Percentiles rank a stretch among this genome's conserved stretches.
These are phyloP conservation scores for Mustelus asterias DNA, from an alignment of 2,113 vertebrate species.

Conservation along the genomic window DNA sequence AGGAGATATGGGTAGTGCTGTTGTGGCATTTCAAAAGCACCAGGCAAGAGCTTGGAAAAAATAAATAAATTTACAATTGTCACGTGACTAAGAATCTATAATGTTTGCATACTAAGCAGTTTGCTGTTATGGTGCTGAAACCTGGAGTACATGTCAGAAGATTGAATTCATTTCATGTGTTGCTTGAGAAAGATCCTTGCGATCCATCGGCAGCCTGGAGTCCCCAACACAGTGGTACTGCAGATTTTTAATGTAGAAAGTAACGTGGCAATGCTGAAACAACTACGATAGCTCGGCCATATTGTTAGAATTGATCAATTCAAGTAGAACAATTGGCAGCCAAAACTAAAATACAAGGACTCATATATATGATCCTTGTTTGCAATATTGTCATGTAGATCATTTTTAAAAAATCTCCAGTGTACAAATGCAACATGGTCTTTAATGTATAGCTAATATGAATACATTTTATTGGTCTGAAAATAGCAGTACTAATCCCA, in stretches of 20 bases:
- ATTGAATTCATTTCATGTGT: background rate
- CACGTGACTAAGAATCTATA: background rate
- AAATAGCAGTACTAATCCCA: background rate
- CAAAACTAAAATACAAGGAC: too few species aligned
- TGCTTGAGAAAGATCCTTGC: background rate
- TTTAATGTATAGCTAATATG: background rate
- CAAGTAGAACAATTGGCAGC: too few species aligned
- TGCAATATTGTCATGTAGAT: slow-evolving; percentile 5
- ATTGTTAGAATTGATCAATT: background rate
- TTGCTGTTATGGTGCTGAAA: background rate
- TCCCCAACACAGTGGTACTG: background rate
- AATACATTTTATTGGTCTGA: background rate
- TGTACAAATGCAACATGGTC: background rate
- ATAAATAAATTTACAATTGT: background rate
- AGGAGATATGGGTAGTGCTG: too few species aligned
- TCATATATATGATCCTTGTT: background rate
- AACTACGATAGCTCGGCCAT: background rate
- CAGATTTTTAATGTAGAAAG: background rate
- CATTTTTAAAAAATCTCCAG: too few species aligned
- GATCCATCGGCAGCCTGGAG: background rate
- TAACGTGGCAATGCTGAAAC: background rate
- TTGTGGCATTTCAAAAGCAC: background rate
- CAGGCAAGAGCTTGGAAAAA: background rate
- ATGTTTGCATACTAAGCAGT: background rate
- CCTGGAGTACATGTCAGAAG: background rate